phyloP scores from a whole-genome alignment of 2,113 vertebrate genomes.

The Cyanoderma ruficeps region DNA sequence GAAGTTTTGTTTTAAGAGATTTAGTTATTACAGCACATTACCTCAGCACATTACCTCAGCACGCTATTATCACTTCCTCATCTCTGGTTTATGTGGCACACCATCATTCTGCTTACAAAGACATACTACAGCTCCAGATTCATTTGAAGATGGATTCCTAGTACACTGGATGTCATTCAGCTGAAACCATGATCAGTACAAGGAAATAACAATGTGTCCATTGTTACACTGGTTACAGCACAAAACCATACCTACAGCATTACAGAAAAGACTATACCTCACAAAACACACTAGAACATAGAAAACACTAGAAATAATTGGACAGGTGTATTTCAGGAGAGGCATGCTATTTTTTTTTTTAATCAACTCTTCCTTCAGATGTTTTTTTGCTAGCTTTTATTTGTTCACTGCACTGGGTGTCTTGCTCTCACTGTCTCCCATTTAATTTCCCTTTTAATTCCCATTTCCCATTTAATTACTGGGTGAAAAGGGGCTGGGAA shows the following conservation, averaged over 20 bases:
- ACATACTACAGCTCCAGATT: background rate
- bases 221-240: background rate
- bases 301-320: background rate
- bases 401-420: background rate
- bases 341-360: background rate
- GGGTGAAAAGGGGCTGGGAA: background rate
- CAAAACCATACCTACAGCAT: background rate
- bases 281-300: background rate
- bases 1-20: background rate
- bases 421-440: background rate
- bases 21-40: background rate
- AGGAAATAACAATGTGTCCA: background rate
- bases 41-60: too few species aligned
- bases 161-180: background rate
- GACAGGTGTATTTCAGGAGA: background rate
- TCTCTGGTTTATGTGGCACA: background rate
- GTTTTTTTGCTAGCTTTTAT: background rate
- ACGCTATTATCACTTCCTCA: background rate
- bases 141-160: background rate
- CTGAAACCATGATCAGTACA: background rate
- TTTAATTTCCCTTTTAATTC: conserved; percentile 1
- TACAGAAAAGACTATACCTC: background rate
- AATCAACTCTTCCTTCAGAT: background rate
- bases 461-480: too few species aligned
- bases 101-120: background rate